Base-by-base conservation (phyloP, 1,140 invertebrate species). In the Lepidotrigona ventralis region DNA sequence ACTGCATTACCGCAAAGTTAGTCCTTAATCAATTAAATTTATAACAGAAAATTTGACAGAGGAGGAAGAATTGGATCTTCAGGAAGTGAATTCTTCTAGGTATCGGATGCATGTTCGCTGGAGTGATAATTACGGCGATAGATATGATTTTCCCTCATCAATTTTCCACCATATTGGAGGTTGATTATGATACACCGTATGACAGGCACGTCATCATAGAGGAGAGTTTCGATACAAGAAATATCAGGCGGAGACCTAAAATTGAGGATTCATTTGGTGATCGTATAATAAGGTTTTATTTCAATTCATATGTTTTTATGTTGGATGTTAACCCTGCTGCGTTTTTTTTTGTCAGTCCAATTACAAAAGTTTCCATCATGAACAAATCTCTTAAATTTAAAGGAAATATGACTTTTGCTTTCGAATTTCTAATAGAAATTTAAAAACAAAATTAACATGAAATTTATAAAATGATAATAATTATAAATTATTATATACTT, bases 151-250 rank as follows among this genome's bases (percentile, higher is more conserved):
- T 97, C 94, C 98, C 98, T 15, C 97, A 98, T 93, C 96, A 97
- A 88, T 99, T 99, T 94, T 98, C 98, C 21, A 98, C 98, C 0
- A 97, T 98, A 75, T 93, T 99, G 64, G 98, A 99, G 92, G 97
- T 99, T 23, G 98, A 99, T 93, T 98, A 98, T 91, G 98, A 98
- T 90, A 99, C 98, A 1, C 98, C 98, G 0, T 98, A 98, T 86
- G 98, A 98, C 92, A 95, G 98, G 56, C 98, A 98, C 91, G 97
- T 98, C 29, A 98, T 98, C 33, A 97, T 98, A 71, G 97, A 98
- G 88, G 98, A 98, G 91, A 98, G 97, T 87, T 96, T 97, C 88
- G 96, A 97, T 86, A 96, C 95, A n/a, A 95, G 96, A 56, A 95
- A 92, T 94, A 95, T 94, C 89, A 95, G 91, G 93, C 95, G 92